Conservation (phyloP, 2,888 invertebrate genomes). For the Drosophila sordidapex region DNA sequence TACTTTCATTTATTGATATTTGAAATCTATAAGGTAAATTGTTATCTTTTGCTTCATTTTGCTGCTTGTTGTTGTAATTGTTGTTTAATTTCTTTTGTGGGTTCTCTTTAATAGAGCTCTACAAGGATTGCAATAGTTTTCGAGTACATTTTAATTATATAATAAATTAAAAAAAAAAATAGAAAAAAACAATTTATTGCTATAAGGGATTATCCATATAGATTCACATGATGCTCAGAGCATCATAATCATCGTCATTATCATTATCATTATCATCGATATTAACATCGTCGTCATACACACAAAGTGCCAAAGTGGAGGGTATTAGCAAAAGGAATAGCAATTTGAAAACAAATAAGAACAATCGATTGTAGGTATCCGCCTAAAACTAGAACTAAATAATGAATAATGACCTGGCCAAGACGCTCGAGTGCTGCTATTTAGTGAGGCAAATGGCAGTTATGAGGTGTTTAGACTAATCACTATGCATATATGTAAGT, state of each 20-base stretch:
- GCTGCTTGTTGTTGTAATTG: conserved; percentile 43
- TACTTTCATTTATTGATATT: conserved; percentile 58
- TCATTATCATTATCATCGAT: conserved; percentile 27
- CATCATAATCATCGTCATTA: conserved; percentile 49
- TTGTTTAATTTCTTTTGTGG: conserved; percentile 46
- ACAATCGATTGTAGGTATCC: conserved; percentile 72
- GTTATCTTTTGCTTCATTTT: conserved; percentile 55
- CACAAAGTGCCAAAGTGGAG: conserved; percentile 62
- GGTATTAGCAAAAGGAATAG: conserved; percentile 72
- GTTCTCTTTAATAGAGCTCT: conserved; percentile 53
- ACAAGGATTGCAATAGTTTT: conserved; percentile 64
- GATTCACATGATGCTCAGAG: conserved; percentile 70
- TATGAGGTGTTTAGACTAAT: conserved; percentile 59
- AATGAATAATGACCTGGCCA: conserved; percentile 61
- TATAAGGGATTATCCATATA: conserved; percentile 49
- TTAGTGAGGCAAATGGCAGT: conserved; percentile 67
- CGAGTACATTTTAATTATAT: conserved; percentile 45
- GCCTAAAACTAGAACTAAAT: conserved; percentile 72
- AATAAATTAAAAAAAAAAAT: conserved; percentile 33
- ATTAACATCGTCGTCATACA: conserved; percentile 51
- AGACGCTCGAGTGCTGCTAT: conserved; percentile 47
- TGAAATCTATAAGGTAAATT: conserved; percentile 63
- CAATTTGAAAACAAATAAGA: conserved; percentile 61
- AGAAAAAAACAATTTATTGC: conserved; percentile 45
- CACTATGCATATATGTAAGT: conserved; percentile 40